Percentiles rank a stretch among this genome's conserved stretches.
Evolutionary conservation across 2,888 invertebrate species (phyloP).

Genomic region (Chalcosyrphus nemorum): DNA sequence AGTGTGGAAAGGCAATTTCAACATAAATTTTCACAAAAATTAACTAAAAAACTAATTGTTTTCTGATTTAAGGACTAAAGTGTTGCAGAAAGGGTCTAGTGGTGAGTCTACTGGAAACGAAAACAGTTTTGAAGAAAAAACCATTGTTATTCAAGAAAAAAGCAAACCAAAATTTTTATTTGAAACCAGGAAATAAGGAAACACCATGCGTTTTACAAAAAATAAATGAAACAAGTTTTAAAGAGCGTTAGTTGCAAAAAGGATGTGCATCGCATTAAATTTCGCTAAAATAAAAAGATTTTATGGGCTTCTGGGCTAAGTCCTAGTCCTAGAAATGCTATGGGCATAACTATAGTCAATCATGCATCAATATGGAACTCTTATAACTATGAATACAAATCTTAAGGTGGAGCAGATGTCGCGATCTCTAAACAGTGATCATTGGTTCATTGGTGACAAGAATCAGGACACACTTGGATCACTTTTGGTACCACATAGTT

Average conservation of each 20-base stretch:
- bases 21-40: not conserved
- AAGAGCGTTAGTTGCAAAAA: conserved; percentile 5
- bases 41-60: not conserved
- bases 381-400: too few relatives aligned
- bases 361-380: conserved; percentile 5
- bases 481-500: too few relatives aligned
- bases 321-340: not conserved
- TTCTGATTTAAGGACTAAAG: conserved; percentile 37
- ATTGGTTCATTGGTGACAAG: too few relatives aligned
- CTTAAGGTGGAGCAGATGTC: too few relatives aligned
- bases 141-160: conserved; percentile 22
- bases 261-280: not conserved
- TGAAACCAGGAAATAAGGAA: conserved; percentile 10
- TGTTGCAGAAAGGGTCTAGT: conserved; percentile 29
- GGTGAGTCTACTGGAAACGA: conserved; percentile 18
- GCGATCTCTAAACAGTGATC: too few relatives aligned
- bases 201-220: conserved; percentile 44
- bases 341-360: not conserved
- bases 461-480: too few relatives aligned
- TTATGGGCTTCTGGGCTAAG: not conserved
- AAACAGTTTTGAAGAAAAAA: conserved; percentile 20
- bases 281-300: not conserved
- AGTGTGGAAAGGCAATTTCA: not conserved
- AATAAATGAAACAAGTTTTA: not conserved
- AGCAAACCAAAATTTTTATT: conserved; percentile 21